These are phyloP conservation scores for Eremophila alpestris DNA, from an alignment of 2,797 vertebrate species.

Conservation along the genomic window DNA sequence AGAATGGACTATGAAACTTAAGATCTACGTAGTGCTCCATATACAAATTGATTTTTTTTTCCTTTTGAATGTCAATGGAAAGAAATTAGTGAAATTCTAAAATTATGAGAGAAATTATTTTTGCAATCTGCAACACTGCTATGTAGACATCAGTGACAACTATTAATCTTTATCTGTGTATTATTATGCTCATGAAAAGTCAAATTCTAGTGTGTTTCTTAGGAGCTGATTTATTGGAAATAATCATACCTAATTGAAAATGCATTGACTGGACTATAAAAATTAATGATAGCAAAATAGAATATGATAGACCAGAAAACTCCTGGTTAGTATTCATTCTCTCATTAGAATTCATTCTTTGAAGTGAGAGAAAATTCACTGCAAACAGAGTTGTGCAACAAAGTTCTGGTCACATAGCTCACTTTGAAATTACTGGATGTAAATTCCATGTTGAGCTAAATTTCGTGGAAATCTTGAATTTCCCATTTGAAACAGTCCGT, in stretches of 20 bases:
- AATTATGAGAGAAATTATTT: not conserved
- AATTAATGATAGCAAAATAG: not conserved
- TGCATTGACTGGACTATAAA: not conserved
- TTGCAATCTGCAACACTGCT: not conserved
- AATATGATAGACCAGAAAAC: not conserved
- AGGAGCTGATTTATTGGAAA: not conserved
- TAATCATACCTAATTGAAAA: not conserved
- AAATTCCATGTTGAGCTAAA: not conserved
- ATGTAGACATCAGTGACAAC: not conserved
- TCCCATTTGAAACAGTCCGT: not conserved
- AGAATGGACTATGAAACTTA: not conserved
- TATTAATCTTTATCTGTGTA: not conserved
- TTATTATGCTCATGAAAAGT: not conserved
- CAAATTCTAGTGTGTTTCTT: not conserved
- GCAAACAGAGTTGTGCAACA: not conserved
- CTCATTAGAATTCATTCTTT: not conserved
- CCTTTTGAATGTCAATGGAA: not conserved
- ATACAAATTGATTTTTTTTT: not conserved
- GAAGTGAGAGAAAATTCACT: not conserved
- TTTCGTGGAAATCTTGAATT: not conserved
- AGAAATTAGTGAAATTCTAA: not conserved
- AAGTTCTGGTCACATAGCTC: not conserved
- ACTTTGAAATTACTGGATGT: not conserved
- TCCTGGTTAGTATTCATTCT: not conserved
- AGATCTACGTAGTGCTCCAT: not conserved